A percentile compares a stretch with the other conserved stretches of the same genome.
Conservation (phyloP, 2,113 vertebrate species). For the Oncorhynchus nerka region DNA sequence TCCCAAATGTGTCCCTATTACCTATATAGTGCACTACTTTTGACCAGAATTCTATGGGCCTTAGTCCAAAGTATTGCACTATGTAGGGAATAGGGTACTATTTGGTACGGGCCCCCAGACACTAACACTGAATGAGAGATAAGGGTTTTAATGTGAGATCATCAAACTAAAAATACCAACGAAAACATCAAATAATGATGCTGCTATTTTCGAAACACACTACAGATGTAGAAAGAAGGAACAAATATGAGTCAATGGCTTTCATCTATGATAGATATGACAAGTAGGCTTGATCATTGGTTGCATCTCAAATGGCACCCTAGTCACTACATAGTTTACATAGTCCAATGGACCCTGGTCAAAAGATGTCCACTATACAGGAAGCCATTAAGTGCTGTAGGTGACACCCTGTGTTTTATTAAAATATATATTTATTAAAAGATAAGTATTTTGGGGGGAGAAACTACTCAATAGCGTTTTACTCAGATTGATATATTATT, state of each 20-base stretch:
- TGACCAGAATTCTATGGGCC: too few species aligned
- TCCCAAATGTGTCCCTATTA: too few species aligned
- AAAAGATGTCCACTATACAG: background rate
- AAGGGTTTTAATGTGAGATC: background rate
- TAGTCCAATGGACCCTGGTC: too few species aligned
- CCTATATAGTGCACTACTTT: too few species aligned
- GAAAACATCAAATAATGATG: conserved; percentile 27
- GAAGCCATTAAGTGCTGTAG: background rate
- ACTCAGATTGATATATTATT: background rate
- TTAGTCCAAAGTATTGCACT: too few species aligned
- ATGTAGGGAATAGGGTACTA: too few species aligned
- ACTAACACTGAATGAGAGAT: background rate
- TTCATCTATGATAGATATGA: conserved; percentile 23
- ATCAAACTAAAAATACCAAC: conserved; percentile 39
- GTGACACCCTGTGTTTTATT: fast-evolving
- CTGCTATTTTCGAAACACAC: conserved; percentile 30
- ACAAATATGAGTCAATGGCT: conserved; percentile 25
- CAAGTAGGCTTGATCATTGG: background rate
- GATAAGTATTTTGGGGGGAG: background rate
- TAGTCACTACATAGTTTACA: too few species aligned
- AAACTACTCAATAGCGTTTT: conserved; percentile 2
- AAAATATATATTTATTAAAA: conserved; percentile 6
- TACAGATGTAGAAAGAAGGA: conserved; percentile 23
- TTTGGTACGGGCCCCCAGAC: too few species aligned
- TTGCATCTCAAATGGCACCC: too few species aligned